A percentile compares a stretch with the other conserved stretches of the same genome.
phyloP scores from a whole-genome alignment of 2,797 vertebrate species.

The Prunella strophiata region DNA sequence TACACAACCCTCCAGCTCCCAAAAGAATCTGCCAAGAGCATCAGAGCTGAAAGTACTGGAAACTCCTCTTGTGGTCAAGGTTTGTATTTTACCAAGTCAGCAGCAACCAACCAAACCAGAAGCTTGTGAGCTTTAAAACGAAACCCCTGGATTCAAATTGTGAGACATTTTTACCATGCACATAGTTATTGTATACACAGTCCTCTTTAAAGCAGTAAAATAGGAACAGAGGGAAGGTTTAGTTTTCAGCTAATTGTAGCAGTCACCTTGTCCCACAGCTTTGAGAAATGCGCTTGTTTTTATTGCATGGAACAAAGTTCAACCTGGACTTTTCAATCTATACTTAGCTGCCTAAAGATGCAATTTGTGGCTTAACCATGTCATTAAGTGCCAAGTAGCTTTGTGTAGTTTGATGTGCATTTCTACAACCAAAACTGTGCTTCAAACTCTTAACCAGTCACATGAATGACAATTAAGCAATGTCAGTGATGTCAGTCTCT shows the following conservation, averaged over 20 bases:
- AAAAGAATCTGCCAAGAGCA: constrained; percentile 71
- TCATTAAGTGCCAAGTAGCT: neutral
- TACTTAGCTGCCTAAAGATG: neutral
- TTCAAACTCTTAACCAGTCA: neutral
- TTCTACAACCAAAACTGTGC: neutral
- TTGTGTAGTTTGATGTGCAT: neutral
- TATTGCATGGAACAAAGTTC: neutral
- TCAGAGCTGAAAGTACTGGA: constrained; percentile 87
- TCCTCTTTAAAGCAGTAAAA: neutral
- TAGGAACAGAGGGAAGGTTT: neutral
- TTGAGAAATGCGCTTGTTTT: neutral
- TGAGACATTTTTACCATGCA: neutral
- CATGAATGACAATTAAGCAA: neutral
- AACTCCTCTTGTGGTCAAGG: constrained; percentile 84
- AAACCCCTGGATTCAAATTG: neutral
- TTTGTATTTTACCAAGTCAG: constrained; percentile 48
- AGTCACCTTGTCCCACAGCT: neutral
- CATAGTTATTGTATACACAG: neutral
- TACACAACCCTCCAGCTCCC: neutral
- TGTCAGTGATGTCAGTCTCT: neutral
- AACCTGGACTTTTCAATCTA: neutral
- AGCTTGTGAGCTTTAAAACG: neutral
- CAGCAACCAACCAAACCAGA: neutral
- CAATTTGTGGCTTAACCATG: neutral
- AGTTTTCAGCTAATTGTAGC: neutral